Evolutionary conservation across 2,888 invertebrate genomes (phyloP).

Genomic region (Plagodis pulveraria): DNA sequence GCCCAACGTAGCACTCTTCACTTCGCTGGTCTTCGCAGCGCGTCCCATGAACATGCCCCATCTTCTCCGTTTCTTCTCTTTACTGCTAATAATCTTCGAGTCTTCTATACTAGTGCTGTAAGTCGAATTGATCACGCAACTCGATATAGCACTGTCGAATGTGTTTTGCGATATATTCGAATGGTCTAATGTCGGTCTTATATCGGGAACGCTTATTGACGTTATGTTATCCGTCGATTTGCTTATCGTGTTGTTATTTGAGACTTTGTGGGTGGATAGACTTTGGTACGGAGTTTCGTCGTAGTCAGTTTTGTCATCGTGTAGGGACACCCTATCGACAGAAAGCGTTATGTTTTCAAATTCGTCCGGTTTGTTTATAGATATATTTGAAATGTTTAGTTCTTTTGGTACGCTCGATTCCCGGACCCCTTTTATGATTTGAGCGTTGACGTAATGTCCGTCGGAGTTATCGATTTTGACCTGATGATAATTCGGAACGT

Average conservation of each 20-base stretch:
- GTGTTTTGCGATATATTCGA: slow-evolving; percentile 50
- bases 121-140: slow-evolving; percentile 60
- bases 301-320: slow-evolving; percentile 59
- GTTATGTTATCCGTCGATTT: slow-evolving; percentile 69
- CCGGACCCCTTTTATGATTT: slow-evolving; percentile 72
- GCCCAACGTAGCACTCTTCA: slow-evolving; percentile 88
- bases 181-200: slow-evolving; percentile 22
- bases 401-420: slow-evolving; percentile 72
- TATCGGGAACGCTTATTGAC: slow-evolving; percentile 64
- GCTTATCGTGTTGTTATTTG: slow-evolving; percentile 65
- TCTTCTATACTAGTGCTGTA: slow-evolving; percentile 60
- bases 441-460: slow-evolving; percentile 77
- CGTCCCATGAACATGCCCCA: slow-evolving; percentile 90
- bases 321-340: slow-evolving; percentile 65
- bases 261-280: slow-evolving; percentile 68
- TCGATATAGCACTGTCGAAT: slow-evolving; percentile 58
- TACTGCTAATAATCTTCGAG: slow-evolving; percentile 60
- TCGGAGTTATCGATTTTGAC: slow-evolving; percentile 55
- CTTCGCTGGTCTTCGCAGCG: slow-evolving; percentile 82
- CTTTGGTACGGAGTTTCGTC: slow-evolving; percentile 80
- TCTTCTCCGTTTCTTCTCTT: slow-evolving; percentile 87
- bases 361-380: slow-evolving; percentile 56
- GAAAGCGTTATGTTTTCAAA: slow-evolving; percentile 62
- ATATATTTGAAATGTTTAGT: slow-evolving; percentile 52
- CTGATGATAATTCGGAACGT: slow-evolving; percentile 49